Base-by-base conservation (phyloP, 2,888 invertebrate species). In the Epinotia demarniana region DNA sequence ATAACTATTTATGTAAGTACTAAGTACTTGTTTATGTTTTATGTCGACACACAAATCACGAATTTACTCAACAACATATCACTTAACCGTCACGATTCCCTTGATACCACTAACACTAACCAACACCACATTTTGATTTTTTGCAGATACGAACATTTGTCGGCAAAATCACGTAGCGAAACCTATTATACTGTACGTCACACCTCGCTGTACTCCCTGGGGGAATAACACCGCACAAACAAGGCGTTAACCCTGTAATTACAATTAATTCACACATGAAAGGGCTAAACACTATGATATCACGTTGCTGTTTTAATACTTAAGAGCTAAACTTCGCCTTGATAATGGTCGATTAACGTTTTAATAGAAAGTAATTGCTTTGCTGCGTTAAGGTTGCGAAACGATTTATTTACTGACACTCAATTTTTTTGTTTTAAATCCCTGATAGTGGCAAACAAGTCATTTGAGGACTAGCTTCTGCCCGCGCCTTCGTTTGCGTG, bases 201-300 rank as follows among this genome's bases (percentile, higher is more conserved):
- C 70, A 70, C 70, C 70, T 64, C 63, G 46, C 19, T 49, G 33
- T 27, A 39, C 39, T 39, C 75, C 70, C 70, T 18, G 53, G 64
- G 70, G 74, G 75, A 49, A 75, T 70, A 64, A 60, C 60, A 70
- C 63, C 60, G 63, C 57, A 60, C 75, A 75, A 75, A 75, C 75
- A 75, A 73, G 70, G 75, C 58, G 75, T 75, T 58, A 70, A 74
- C 58, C 63, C 63, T 39, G 60, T 60, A 75, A 75, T 75, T 75
- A 75, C 58, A 70, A 75, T 75, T 70, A 75, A 70, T 75, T 75
- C 70, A 75, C 75, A 74, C 70, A 64, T 64, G 70, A 60, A 70
- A 75, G 70, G 64, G 70, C 68, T 73, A 57, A 69, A 63, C 57
- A 63, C 74, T 74, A 63, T 74, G 73, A 68, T 73, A 63, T 63